These are phyloP conservation scores for Ciona savignyi DNA, from an alignment of 23 tunicate species.

Conservation along the genomic window DNA sequence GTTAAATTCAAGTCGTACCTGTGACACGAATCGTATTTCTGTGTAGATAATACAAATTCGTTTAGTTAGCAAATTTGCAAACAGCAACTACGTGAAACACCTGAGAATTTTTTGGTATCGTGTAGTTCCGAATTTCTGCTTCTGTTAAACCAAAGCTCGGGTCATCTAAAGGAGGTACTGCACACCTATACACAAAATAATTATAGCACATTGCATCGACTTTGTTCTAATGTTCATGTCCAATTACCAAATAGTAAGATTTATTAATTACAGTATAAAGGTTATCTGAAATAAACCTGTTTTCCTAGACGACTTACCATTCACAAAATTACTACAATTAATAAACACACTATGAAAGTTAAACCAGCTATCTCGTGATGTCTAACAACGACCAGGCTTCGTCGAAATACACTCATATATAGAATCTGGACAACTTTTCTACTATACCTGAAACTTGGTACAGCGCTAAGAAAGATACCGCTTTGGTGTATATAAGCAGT, in stretches of 20 bases:
- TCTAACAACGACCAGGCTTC: too few species aligned
- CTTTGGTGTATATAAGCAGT: background rate
- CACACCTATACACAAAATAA: too few species aligned
- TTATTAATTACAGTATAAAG: too few species aligned
- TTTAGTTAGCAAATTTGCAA: background rate
- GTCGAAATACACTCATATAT: too few species aligned
- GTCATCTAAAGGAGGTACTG: conserved; percentile 10
- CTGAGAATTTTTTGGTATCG: conserved; percentile 23
- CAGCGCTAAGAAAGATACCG: conserved; percentile 8
- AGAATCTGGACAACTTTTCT: too few species aligned
- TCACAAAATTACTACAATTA: background rate
- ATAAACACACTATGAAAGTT: too few species aligned
- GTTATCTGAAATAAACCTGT: background rate
- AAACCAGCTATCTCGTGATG: too few species aligned
- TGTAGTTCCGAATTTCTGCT: conserved; percentile 2
- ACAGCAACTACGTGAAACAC: too few species aligned
- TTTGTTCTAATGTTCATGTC: too few species aligned
- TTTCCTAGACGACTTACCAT: background rate
- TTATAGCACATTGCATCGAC: too few species aligned
- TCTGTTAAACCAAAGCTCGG: conserved; percentile 5
- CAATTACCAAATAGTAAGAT: too few species aligned
- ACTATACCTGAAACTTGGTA: conserved; percentile 1
- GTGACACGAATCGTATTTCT: conserved; percentile 13
- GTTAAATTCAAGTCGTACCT: conserved; percentile 24
- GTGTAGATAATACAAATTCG: background rate